Conservation (phyloP, 2,888 invertebrate species). For the Adineta ricciae region DNA sequence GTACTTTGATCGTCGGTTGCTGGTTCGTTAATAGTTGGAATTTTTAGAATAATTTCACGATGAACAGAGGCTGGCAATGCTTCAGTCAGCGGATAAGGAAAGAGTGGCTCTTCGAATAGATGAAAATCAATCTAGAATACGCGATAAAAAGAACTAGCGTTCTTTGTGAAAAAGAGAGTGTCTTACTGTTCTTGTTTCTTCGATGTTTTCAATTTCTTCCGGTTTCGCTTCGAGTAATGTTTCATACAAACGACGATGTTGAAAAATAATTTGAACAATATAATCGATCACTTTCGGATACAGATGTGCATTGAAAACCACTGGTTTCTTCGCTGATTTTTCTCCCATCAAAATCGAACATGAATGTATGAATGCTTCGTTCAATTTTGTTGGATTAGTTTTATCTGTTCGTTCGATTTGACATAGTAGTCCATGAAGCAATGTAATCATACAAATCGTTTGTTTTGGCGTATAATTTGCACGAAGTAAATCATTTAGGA, state of each 20-base stretch:
- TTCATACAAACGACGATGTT: slow-evolving; percentile 6
- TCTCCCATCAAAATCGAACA: not conserved
- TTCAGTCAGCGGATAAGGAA: not conserved
- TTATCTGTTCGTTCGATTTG: not conserved
- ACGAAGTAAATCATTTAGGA: not conserved
- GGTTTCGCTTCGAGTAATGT: slow-evolving; percentile 5
- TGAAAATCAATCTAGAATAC: not conserved
- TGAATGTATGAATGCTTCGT: not conserved
- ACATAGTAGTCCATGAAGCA: slow-evolving; percentile 8
- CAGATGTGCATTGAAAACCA: not conserved
- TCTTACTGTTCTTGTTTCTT: not conserved
- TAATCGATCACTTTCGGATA: not conserved
- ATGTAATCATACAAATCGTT: not conserved
- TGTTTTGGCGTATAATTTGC: not conserved
- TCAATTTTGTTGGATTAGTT: not conserved
- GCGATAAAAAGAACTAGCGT: not conserved
- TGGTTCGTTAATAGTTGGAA: not conserved
- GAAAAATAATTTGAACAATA: slow-evolving; percentile 16
- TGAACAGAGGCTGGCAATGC: not conserved
- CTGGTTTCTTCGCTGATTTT: not conserved
- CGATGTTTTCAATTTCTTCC: not conserved
- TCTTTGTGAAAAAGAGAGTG: too few species aligned
- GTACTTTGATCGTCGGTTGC: not conserved
- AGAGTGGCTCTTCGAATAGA: not conserved
- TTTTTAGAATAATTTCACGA: not conserved